Base-by-base conservation (phyloP, 2,888 invertebrate genomes). In the Cosmia trapezina region DNA sequence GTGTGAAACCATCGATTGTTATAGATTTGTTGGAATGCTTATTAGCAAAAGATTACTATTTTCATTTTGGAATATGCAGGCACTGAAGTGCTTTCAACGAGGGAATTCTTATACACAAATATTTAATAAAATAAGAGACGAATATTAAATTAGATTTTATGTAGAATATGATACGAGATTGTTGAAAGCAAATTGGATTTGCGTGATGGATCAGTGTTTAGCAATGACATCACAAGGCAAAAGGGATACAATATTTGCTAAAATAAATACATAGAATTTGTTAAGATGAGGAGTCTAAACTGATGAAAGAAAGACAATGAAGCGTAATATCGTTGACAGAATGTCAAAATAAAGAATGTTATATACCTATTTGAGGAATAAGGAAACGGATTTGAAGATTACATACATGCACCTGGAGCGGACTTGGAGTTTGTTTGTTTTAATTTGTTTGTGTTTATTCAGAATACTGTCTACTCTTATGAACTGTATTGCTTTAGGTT, bases 1-100 rank as follows among this genome's bases (percentile, higher is more conserved):
- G 89, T 95, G 89, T 95, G 94, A 95, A 89, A 85, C 70, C 83
- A 86, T 89, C 83, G 81, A 86, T 86, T 85, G 80, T 89, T 88
- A 88, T 87, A 85, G 83, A 91, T 89, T 90, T 87, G 66, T 85
- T 83, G 86, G 80, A 85, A 81, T 83, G 86, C 80, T 79, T 67
- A 82, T 79, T 84, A 79, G 82, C 70, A 84, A 78, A 83, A 76
- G 84, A 82, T 78, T 76, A 78, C 80, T 80, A 74, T 75, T 75
- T 78, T 78, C 56, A 72, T 79, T 79, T 64, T 79, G 78, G 78
- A 86, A 70, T 73, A 63, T 62, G 64, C 74, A 71, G 64, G 76
- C 67, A 54, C 62, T 57, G 64, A 66, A 70, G 51, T 66, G 73
- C 75, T 62, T 68, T 49, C 59, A 56, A 56, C 22, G 51, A 70